Conservation (phyloP, 2,888 invertebrate genomes). For the Sympetrum striolatum region DNA sequence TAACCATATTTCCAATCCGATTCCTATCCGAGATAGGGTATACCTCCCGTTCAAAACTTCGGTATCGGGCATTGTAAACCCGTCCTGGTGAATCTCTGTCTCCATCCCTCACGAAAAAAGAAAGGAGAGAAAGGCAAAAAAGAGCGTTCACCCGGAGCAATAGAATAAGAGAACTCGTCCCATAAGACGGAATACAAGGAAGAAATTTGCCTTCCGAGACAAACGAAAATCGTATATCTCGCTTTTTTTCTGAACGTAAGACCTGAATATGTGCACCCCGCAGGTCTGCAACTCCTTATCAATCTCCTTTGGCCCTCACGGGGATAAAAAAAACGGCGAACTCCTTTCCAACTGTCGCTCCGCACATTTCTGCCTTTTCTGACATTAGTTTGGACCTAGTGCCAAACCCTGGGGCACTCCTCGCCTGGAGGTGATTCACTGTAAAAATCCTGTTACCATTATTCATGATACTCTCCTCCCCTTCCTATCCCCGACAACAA, state of each 20-base stretch:
- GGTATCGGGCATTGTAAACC: not conserved
- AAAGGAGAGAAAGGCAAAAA: not conserved
- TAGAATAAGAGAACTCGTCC: not conserved
- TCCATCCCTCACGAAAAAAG: not conserved
- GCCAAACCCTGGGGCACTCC: not conserved
- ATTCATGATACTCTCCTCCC: not conserved
- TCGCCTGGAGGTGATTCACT: not conserved
- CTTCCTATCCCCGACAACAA: not conserved
- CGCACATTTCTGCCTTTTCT: not conserved
- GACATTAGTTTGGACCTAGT: not conserved
- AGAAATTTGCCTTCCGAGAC: not conserved
- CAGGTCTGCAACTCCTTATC: not conserved
- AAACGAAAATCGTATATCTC: not conserved
- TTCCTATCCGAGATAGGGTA: not conserved
- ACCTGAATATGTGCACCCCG: not conserved
- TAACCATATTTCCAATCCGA: not conserved
- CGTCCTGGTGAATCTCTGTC: not conserved
- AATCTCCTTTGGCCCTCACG: not conserved
- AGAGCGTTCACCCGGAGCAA: not conserved
- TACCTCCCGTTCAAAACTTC: not conserved
- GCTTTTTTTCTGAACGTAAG: not conserved
- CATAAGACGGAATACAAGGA: not conserved
- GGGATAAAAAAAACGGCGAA: not conserved
- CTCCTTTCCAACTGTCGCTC: not conserved
- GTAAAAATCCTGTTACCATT: not conserved